Evolutionary conservation across 1,140 invertebrate genomes (phyloP).

Genomic region (Cotesia typhae): DNA sequence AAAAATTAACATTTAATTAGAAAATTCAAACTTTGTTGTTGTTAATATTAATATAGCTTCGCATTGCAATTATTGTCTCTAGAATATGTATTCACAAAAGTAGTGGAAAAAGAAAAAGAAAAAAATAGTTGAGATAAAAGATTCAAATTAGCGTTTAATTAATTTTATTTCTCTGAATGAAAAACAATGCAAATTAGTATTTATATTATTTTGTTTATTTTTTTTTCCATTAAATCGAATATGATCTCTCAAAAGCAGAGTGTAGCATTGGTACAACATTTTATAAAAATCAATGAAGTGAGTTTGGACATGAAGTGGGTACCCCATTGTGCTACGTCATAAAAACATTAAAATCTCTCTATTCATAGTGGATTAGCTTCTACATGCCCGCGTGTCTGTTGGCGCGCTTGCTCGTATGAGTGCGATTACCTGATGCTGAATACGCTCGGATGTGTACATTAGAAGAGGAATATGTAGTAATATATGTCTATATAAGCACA

Average conservation of each 20-base stretch:
- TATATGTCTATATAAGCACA: slow-evolving; percentile 31
- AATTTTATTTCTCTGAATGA: not conserved
- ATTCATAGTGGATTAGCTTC: slow-evolving; percentile 62
- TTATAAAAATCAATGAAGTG: slow-evolving; percentile 56
- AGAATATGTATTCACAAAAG: no score
- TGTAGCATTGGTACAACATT: slow-evolving; percentile 44
- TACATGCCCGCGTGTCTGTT: slow-evolving; percentile 29
- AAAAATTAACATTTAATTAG: no score
- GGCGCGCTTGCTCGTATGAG: slow-evolving; percentile 36
- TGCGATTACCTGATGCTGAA: slow-evolving; percentile 40
- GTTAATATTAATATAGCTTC: no score
- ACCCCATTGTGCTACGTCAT: slow-evolving; percentile 62
- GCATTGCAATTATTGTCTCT: no score
- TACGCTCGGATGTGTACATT: slow-evolving; percentile 22
- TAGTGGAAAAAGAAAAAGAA: no score
- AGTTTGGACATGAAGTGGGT: slow-evolving; percentile 59
- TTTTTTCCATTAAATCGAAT: slow-evolving; percentile 10
- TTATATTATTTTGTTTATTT: not conserved
- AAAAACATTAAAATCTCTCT: slow-evolving; percentile 67
- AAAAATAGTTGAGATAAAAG: no score
- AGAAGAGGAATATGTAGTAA: slow-evolving; percentile 39
- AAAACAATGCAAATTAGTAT: not conserved
- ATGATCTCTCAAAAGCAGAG: slow-evolving; percentile 23
- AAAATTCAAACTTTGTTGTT: no score
- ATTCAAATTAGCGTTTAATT: no score